Base-by-base conservation (phyloP, 2,797 vertebrate species). In the Rhinella marina region DNA sequence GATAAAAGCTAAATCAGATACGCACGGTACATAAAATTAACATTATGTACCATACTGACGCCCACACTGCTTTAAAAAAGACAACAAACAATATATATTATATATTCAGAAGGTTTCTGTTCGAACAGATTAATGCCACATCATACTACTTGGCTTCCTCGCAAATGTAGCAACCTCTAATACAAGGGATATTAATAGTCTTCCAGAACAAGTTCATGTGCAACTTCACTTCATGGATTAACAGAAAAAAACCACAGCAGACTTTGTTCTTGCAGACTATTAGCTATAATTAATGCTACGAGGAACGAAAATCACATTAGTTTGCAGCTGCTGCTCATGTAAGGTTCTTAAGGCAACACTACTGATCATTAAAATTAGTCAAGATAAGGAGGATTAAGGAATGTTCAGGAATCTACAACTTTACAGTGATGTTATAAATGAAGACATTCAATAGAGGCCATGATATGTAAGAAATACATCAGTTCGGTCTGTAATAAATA, bases 21-120 rank as follows among this genome's bases (percentile, higher is more conserved):
- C 21, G 27, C 29, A 86, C 56, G 59, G 70, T 68, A 75, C 57
- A 68, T 72, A 41, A 78, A 77, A 82, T 52, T 25, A 89, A 77
- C 88, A 89, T 89, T 78, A n/a, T 82, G 79, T 78, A 62, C 72
- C 56, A 73, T 78, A 25, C 80, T 56, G 21, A 52, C 88, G 61
- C 88, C 84, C 79, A 77, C 79, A 78, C 66, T 9, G 54, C 70
- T 89, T 77, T 77, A 89, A 82, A 89, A 86, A 86, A 68, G 29
- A 68, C 62, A 66, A 78, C 59, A 54, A 17, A 17, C 21, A 50
- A 68, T 57, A 64, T 41, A 41, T 41, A 41, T 41, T 41, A 32
- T 41, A 82, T 77, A 56, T 27, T 72, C 61, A 72, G 87, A 85
- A 80, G 57, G 62, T 54, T 81, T 81, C 29, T 81, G 32, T 57